phyloP scores from a whole-genome alignment of 2,113 vertebrate species.

The Pelusios castaneus region DNA sequence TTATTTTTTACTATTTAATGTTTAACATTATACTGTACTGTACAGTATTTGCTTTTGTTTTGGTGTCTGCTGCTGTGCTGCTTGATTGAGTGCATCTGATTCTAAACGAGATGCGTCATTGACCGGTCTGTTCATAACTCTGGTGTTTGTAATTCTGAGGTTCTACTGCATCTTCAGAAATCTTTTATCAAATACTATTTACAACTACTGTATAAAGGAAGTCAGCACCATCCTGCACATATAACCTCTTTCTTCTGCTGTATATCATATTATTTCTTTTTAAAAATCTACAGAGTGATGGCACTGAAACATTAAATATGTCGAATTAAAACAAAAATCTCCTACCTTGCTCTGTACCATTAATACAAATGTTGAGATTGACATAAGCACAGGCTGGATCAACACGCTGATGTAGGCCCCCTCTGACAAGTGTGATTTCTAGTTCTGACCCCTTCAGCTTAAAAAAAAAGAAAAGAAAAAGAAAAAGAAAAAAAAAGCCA shows the following conservation, averaged over 20 bases:
- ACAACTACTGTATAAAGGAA: neutral
- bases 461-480: neutral
- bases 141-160: accelerated
- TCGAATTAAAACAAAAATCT: neutral
- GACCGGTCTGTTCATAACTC: too few relatives aligned
- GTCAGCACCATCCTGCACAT: neutral
- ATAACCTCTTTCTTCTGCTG: neutral
- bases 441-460: conserved; percentile 94
- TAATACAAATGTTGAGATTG: conserved; percentile 85
- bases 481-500: neutral
- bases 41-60: too few relatives aligned
- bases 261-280: accelerated
- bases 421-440: conserved; percentile 89
- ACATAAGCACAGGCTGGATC: conserved; percentile 90
- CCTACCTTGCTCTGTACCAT: conserved; percentile 89
- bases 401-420: conserved; percentile 63
- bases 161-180: neutral
- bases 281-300: neutral
- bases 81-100: too few relatives aligned
- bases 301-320: neutral
- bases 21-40: too few relatives aligned
- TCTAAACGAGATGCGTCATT: too few relatives aligned
- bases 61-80: too few relatives aligned
- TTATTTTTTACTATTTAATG: too few relatives aligned
- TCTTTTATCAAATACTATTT: neutral